Evolutionary conservation across 2,888 invertebrate genomes (phyloP).

Genomic region (Conus canariensis): DNA sequence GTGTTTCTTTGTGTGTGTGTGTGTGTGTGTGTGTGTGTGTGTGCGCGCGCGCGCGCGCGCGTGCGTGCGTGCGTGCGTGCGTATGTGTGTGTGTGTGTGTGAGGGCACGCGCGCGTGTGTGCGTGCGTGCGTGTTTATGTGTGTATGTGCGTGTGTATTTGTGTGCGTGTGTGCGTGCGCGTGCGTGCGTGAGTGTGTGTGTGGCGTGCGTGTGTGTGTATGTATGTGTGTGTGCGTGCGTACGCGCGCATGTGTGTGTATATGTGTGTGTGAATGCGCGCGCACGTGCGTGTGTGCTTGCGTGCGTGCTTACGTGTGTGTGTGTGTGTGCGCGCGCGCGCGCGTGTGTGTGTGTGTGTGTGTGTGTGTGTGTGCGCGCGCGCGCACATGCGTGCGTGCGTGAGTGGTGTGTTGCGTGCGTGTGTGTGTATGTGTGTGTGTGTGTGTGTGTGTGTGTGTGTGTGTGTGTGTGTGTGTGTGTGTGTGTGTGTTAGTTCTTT

Average conservation of each 20-base stretch:
- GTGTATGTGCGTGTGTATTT: not conserved
- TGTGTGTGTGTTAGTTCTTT: conserved; percentile 18
- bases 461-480: conserved; percentile 8
- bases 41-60: not conserved
- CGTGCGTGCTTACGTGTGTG: not conserved
- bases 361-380: not conserved
- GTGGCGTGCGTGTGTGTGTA: not conserved
- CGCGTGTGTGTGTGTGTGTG: not conserved
- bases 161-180: not conserved
- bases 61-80: not conserved
- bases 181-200: not conserved
- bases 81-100: not conserved
- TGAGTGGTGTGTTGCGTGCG: not conserved
- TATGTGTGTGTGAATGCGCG: not conserved
- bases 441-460: conserved; percentile 5
- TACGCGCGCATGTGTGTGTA: not conserved
- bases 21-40: not conserved
- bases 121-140: not conserved
- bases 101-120: not conserved
- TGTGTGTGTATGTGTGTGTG: not conserved
- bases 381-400: not conserved
- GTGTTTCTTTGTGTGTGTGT: not conserved
- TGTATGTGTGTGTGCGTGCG: not conserved
- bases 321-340: not conserved
- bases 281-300: not conserved